phyloP scores from a whole-genome alignment of 1,140 invertebrate species.

The Phymorhynchus buccinoides region DNA sequence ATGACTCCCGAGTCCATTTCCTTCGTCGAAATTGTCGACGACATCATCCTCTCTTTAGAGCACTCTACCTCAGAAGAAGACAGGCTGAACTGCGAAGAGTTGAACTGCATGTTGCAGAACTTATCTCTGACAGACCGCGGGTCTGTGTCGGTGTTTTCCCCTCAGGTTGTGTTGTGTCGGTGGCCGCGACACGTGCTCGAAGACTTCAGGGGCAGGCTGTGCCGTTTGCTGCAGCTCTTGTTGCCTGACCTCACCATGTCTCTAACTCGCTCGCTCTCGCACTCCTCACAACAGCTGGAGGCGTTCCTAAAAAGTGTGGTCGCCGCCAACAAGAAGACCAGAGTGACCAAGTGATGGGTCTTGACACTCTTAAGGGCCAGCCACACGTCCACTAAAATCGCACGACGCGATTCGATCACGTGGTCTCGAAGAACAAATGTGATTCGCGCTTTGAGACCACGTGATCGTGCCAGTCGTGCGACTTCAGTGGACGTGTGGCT shows the following conservation, averaged over 20 bases:
- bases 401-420: no score
- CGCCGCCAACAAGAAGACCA: constrained; percentile 27
- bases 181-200: constrained; percentile 33
- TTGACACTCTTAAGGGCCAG: no score
- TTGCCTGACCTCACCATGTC: constrained; percentile 45
- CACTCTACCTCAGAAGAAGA: constrained; percentile 32
- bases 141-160: constrained; percentile 37
- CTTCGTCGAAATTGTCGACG: constrained; percentile 40
- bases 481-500: no score
- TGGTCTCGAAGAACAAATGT: no score
- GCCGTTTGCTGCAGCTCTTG: constrained; percentile 41
- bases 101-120: constrained; percentile 17
- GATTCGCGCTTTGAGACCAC: no score
- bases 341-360: not conserved
- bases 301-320: constrained; percentile 42
- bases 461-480: no score
- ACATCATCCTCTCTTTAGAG: constrained; percentile 40
- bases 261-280: constrained; percentile 21
- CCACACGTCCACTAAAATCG: no score
- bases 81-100: constrained; percentile 17
- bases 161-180: constrained; percentile 38
- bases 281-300: constrained; percentile 39
- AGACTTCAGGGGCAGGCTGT: constrained; percentile 38
- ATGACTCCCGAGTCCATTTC: constrained; percentile 41
- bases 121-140: constrained; percentile 1